Percentiles rank a stretch among this genome's conserved stretches.
Evolutionary conservation across 2,888 invertebrate genomes (phyloP).

Genomic region (Prosopocoilus inquinatus): DNA sequence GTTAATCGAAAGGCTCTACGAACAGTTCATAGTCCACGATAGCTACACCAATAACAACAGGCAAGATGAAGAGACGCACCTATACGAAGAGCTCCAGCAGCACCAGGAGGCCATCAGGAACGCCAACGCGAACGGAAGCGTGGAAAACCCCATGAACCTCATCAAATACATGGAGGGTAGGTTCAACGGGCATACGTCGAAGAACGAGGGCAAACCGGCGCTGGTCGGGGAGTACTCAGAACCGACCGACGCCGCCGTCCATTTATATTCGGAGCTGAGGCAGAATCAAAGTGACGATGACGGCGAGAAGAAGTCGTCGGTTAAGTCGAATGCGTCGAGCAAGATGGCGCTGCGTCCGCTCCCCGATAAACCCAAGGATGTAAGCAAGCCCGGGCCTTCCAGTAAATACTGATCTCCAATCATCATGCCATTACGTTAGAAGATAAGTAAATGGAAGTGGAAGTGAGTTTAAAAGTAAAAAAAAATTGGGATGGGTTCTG

Average conservation of each 20-base stretch:
- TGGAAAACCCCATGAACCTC: constrained; percentile 56
- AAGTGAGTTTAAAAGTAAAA: too few species aligned
- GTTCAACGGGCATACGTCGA: constrained; percentile 41
- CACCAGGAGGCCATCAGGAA: constrained; percentile 6
- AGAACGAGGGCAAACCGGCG: constrained; percentile 49
- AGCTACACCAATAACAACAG: constrained; percentile 59
- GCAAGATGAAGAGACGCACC: constrained; percentile 48
- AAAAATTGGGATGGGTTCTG: too few species aligned
- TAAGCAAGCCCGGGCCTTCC: constrained; percentile 31
- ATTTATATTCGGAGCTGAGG: constrained; percentile 58
- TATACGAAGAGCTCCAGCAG: constrained; percentile 56
- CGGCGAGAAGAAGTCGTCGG: constrained; percentile 16
- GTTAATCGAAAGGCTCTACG: constrained; percentile 75
- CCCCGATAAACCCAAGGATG: constrained; percentile 60
- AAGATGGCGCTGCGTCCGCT: constrained; percentile 69
- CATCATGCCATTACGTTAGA: too few species aligned
- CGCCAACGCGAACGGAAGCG: constrained; percentile 57
- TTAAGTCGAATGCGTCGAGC: constrained; percentile 45
- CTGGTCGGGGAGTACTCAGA: constrained; percentile 57
- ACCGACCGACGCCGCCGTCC: constrained; percentile 55
- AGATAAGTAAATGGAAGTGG: too few species aligned
- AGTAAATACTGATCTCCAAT: constrained; percentile 16
- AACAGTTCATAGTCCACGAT: constrained; percentile 70
- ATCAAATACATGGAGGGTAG: constrained; percentile 52
- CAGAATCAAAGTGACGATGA: constrained; percentile 42